Base-by-base conservation (phyloP, 2,113 vertebrate genomes). In the Telmatochromis sp. region DNA sequence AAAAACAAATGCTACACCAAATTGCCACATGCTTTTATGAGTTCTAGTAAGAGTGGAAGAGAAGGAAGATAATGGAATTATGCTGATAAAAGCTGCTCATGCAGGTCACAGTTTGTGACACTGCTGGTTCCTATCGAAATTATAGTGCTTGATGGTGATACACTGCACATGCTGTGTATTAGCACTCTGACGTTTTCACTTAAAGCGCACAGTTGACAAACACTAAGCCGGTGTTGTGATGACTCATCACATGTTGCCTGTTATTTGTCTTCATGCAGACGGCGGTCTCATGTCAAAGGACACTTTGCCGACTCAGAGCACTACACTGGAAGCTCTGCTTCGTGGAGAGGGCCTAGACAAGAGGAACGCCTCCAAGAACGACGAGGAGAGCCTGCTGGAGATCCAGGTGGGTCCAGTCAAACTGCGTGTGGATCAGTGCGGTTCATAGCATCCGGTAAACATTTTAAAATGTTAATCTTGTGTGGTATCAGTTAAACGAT, bases 301-400 rank as follows among this genome's bases (percentile, higher is more conserved):
- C 83, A 92, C 96, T 1, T 96, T 98, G 94, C 97, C 97, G 73
- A 96, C 97, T 31, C 98, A 98, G 95, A 97, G 98, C 88, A 99
- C 98, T 91, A 98, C 98, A 2, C 94, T 99, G 93, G 98, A 99
- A 95, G 98, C 98, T 86, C 95, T 99, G 95, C 96, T 99, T 40
- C 97, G 98, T 9, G 98, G 98, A 21, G 98, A 98, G 87, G 97
- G 97, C 53, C 96, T 98, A 54, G 98, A 99, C 95, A 98, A 98
- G 95, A 98, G 98, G 95, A 91, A 94, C 8, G 97, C 96, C 90
- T 91, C 97, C 81, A 97, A 97, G 94, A 95, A 96, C 4, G 98
- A 99, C 3, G 98, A 99, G 90, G 98, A 98, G 65, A 98, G 97
- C 93, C 95, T 98, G 91, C 97, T 98, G 94, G 98, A 99, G 94